Conservation (phyloP, 2,888 invertebrate genomes). For the Chydorus sphaericus region DNA sequence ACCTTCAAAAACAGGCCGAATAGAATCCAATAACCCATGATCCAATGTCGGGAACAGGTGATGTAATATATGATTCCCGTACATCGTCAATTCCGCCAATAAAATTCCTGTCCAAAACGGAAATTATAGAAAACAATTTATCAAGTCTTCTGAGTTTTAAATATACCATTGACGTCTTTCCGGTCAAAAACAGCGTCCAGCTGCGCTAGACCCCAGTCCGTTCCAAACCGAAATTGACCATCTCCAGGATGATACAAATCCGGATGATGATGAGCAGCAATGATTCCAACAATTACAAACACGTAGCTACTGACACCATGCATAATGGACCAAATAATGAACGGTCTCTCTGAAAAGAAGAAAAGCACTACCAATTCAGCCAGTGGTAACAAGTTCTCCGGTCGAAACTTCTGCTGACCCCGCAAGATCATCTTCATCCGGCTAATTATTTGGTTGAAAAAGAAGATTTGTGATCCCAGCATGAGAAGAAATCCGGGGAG, state of each 20-base stretch:
- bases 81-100: slow-evolving; percentile 51
- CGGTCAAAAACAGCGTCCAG: slow-evolving; percentile 58
- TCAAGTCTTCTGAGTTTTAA: no score
- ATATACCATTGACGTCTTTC: slow-evolving; percentile 45
- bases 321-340: slow-evolving; percentile 20
- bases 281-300: slow-evolving; percentile 45
- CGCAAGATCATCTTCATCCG: slow-evolving; percentile 10
- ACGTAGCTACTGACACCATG: slow-evolving; percentile 16
- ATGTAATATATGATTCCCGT: slow-evolving; percentile 63
- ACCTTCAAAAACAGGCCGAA: slow-evolving; percentile 45
- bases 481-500: slow-evolving; percentile 36
- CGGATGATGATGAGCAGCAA: slow-evolving; percentile 66
- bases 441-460: slow-evolving; percentile 16
- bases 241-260: slow-evolving; percentile 66
- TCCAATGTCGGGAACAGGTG: slow-evolving; percentile 69
- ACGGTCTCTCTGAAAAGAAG: slow-evolving; percentile 9
- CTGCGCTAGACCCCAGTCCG: slow-evolving; percentile 66
- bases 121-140: no score
- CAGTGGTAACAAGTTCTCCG: slow-evolving; percentile 19
- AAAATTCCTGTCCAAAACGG: no score
- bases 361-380: slow-evolving; percentile 17
- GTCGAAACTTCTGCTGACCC: slow-evolving; percentile 16
- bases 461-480: slow-evolving; percentile 29
- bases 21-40: slow-evolving; percentile 49
- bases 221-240: slow-evolving; percentile 34